Percentiles rank a stretch among this genome's conserved stretches.
These are phyloP conservation scores for Chouioia cunea DNA, from an alignment of 2,888 invertebrate species.

Conservation along the genomic window DNA sequence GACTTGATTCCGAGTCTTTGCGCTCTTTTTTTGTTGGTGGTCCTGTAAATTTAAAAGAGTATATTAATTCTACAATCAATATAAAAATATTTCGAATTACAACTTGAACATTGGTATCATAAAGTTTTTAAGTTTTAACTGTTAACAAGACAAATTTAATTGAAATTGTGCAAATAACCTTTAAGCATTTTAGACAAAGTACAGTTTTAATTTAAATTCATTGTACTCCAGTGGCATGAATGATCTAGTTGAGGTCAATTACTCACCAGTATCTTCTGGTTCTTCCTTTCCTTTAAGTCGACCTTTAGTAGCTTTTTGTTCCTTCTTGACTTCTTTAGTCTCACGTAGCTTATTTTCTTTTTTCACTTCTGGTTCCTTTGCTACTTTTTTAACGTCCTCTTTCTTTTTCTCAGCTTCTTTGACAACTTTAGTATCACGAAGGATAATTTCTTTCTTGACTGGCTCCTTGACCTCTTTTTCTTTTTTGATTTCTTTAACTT, in stretches of 20 bases:
- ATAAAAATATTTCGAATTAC: slow-evolving; percentile 7
- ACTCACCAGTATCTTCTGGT: slow-evolving; percentile 58
- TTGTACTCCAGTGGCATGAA: background rate
- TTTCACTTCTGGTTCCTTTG: slow-evolving; percentile 62
- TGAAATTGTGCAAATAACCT: too few relatives aligned
- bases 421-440: slow-evolving; percentile 59
- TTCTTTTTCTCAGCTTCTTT: slow-evolving; percentile 65
- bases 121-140: background rate
- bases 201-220: background rate
- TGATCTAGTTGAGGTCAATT: background rate
- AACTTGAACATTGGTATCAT: background rate
- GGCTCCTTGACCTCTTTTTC: slow-evolving; percentile 64
- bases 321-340: slow-evolving; percentile 64
- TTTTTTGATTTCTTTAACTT: slow-evolving; percentile 63
- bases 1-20: slow-evolving; percentile 64
- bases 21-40: slow-evolving; percentile 63
- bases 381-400: slow-evolving; percentile 63
- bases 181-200: too few relatives aligned
- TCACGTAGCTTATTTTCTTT: slow-evolving; percentile 63
- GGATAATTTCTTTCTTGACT: slow-evolving; percentile 59
- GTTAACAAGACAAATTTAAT: too few relatives aligned
- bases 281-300: slow-evolving; percentile 66
- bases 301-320: slow-evolving; percentile 63
- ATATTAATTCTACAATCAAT: slow-evolving; percentile 9
- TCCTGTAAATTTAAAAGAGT: slow-evolving; percentile 39